Evolutionary conservation across 2,113 vertebrate genomes (phyloP).

Genomic region (Egretta garzetta): DNA sequence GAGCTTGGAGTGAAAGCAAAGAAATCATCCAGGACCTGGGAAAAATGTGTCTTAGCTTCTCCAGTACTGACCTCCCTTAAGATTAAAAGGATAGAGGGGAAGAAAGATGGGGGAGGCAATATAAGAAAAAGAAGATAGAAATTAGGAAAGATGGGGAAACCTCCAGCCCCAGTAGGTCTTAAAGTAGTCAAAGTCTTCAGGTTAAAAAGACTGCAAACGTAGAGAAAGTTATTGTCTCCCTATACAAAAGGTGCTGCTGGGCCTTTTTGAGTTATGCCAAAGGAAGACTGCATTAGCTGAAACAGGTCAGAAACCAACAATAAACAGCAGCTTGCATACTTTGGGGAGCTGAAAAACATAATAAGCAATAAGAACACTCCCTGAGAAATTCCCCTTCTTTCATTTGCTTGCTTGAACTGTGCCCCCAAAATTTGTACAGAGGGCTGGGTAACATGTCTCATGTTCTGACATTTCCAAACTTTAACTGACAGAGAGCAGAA

Average conservation of each 20-base stretch:
- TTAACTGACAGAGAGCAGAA: constrained; percentile 6
- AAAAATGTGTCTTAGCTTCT: not conserved
- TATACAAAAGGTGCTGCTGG: not conserved
- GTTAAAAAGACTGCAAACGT: not conserved
- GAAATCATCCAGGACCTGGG: not conserved
- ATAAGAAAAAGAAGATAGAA: not conserved
- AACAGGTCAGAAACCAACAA: not conserved
- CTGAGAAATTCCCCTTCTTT: not conserved
- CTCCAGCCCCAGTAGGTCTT: not conserved
- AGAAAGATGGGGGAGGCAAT: not conserved
- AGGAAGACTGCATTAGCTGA: not conserved
- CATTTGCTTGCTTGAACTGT: not conserved
- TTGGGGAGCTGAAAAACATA: not conserved
- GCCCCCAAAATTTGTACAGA: not conserved
- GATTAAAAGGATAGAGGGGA: not conserved
- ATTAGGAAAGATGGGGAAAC: not conserved
- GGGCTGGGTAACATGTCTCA: not conserved
- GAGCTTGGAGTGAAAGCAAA: not conserved
- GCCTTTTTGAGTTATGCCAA: not conserved
- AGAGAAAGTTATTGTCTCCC: not conserved
- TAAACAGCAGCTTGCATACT: not conserved
- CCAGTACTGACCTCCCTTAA: not conserved
- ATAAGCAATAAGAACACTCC: not conserved
- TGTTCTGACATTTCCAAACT: not conserved
- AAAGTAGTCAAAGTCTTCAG: not conserved